Evolutionary conservation across 2,797 vertebrate species (phyloP).

Genomic region (Alosa sapidissima): DNA sequence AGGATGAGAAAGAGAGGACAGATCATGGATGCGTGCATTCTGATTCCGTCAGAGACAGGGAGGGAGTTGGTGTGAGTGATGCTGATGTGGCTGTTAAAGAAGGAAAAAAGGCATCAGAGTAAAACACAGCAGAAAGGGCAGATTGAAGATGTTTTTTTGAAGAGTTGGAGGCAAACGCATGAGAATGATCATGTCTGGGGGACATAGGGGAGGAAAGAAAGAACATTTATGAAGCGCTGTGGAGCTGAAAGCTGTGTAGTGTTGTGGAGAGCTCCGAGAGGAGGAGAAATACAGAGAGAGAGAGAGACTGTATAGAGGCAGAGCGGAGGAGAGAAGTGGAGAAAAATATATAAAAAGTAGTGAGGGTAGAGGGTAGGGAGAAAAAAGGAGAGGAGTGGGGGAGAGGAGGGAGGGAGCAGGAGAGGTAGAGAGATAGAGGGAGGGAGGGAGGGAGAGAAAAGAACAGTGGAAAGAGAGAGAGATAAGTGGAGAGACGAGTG

Average conservation of each 20-base stretch:
- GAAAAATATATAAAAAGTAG: not conserved
- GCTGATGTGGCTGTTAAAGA: not conserved
- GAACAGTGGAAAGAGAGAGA: not conserved
- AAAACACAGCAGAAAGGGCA: not conserved
- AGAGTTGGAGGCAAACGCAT: not conserved
- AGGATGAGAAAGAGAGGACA: not conserved
- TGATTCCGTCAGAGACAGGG: not conserved
- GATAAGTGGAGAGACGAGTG: slow-evolving; percentile 33
- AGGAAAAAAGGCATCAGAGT: not conserved
- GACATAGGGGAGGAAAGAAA: not conserved
- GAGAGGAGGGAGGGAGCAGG: not conserved
- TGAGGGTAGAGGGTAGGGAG: not conserved
- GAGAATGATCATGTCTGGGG: not conserved
- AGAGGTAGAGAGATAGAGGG: slow-evolving; percentile 31
- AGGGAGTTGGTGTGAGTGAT: not conserved
- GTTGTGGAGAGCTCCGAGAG: slow-evolving; percentile 45
- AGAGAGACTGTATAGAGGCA: not conserved
- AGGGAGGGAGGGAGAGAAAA: slow-evolving; percentile 25
- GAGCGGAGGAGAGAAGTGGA: not conserved
- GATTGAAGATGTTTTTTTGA: not conserved
- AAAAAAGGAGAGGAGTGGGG: not conserved
- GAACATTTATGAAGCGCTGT: not conserved
- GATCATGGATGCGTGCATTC: not conserved
- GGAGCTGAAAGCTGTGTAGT: not conserved
- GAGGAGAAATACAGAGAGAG: slow-evolving; percentile 22